A percentile compares a stretch with the other conserved stretches of the same genome.
phyloP scores from a whole-genome alignment of 2,888 invertebrate genomes.

The Colletes collaris region DNA sequence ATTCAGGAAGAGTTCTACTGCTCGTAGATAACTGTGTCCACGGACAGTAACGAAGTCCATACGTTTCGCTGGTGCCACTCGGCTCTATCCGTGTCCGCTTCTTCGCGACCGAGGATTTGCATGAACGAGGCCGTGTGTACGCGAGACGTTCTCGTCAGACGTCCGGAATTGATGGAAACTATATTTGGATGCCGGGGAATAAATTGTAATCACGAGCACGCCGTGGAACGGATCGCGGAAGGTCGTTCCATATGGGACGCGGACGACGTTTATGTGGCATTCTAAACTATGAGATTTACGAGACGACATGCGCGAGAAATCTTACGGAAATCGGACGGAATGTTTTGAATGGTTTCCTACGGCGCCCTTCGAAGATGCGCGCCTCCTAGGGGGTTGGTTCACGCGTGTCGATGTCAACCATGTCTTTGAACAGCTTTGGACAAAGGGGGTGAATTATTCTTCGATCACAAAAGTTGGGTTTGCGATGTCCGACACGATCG shows the following conservation, averaged over 20 bases:
- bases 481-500: too few species aligned
- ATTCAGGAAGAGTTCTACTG: constrained; percentile 59
- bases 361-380: not conserved
- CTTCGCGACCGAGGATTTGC: constrained; percentile 43
- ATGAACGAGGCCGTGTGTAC: constrained; percentile 34
- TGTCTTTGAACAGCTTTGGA: too few species aligned
- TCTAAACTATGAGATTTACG: constrained; percentile 34
- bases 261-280: constrained; percentile 44
- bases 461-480: too few species aligned
- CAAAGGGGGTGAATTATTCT: too few species aligned
- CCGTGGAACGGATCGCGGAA: constrained; percentile 35
- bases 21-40: constrained; percentile 62
- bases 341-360: constrained; percentile 4
- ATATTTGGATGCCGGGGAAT: constrained; percentile 49
- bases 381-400: not conserved
- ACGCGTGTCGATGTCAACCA: not conserved
- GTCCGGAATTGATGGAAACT: constrained; percentile 52
- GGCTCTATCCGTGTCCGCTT: not conserved
- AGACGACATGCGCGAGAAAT: not conserved
- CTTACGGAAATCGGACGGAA: constrained; percentile 26
- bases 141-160: constrained; percentile 18
- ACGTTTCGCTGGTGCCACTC: constrained; percentile 47
- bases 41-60: constrained; percentile 62
- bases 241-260: constrained; percentile 39
- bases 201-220: constrained; percentile 50